Conservation (phyloP, 2,888 invertebrate genomes). For the Cephus spinipes region DNA sequence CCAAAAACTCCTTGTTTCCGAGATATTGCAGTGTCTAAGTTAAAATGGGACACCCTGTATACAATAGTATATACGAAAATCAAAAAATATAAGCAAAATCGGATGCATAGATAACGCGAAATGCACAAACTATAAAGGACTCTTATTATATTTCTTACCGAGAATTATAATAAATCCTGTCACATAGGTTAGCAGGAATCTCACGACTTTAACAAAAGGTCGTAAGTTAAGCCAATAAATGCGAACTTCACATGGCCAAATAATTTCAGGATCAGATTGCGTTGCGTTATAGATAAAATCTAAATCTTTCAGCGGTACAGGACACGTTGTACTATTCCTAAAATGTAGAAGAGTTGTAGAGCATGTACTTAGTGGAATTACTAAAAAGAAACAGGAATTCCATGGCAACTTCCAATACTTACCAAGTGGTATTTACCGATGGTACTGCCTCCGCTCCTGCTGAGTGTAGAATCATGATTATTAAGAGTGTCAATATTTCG, state of each 20-base stretch:
- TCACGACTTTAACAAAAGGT: slow-evolving; percentile 51
- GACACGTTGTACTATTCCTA: slow-evolving; percentile 34
- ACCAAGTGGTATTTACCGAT: not conserved
- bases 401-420: not conserved
- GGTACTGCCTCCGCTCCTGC: not conserved
- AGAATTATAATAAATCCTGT: slow-evolving; percentile 56
- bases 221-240: slow-evolving; percentile 54
- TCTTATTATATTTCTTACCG: slow-evolving; percentile 44
- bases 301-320: slow-evolving; percentile 43
- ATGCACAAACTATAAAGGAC: not conserved
- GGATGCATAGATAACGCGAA: no score
- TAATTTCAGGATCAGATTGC: slow-evolving; percentile 41
- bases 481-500: not conserved
- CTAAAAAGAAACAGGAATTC: not conserved
- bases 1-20: no score
- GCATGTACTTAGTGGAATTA: not conserved
- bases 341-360: not conserved
- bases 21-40: no score
- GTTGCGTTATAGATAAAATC: slow-evolving; percentile 49
- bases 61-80: no score
- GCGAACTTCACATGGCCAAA: slow-evolving; percentile 60
- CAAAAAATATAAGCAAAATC: no score
- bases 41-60: no score
- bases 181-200: slow-evolving; percentile 53
- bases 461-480: not conserved